Evolutionary conservation across 2,888 invertebrate species (phyloP), one percentile per base, ranked within the genome.

Genomic region (Thymelicus lineola): DNA sequence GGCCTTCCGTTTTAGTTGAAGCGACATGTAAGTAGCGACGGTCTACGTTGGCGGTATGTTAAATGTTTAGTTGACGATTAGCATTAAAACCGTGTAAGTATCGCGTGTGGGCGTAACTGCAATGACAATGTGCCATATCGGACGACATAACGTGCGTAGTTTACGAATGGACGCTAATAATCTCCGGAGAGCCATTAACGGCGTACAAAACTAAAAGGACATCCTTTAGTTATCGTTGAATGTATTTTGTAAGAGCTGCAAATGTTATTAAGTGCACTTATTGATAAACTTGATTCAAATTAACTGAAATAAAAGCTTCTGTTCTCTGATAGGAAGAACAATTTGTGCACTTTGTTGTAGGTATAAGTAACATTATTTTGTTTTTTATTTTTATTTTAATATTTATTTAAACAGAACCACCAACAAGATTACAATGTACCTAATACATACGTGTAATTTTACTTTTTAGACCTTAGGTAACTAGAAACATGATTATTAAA

Each of bases 51-150:
- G 67, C 67, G 60, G 67, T 36, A 35, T 55, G 67, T 67, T 67
- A 61, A 55, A 35, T 55, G 67, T 67, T 67, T 67, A 55, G 67
- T 42, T 10, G 17, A 35, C 67, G 61, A 61, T 67, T 67, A 53
- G 67, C 66, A 66, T 66, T 59, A 66, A 66, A 59, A 59, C 66
- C 50, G 67, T 67, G 53, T 61, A 61, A 61, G 61, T 67, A 67
- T 61, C 42, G 17, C 42, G 35, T 55, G 67, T 67, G 61, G 67
- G 67, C 53, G 67, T 60, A 61, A 61, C 67, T 67, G 61, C 60
- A 67, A 61, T 55, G 60, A 67, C 60, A 67, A 61, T 66, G 60
- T 67, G 67, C 61, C 60, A 67, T 67, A 67, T 55, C 67, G 60
- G 53, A 53, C 67, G 61, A 61, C 67, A 67, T 67, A 48, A 61